Base-by-base conservation (phyloP, 2,113 vertebrate species). In the Daubentonia madagascariensis region DNA sequence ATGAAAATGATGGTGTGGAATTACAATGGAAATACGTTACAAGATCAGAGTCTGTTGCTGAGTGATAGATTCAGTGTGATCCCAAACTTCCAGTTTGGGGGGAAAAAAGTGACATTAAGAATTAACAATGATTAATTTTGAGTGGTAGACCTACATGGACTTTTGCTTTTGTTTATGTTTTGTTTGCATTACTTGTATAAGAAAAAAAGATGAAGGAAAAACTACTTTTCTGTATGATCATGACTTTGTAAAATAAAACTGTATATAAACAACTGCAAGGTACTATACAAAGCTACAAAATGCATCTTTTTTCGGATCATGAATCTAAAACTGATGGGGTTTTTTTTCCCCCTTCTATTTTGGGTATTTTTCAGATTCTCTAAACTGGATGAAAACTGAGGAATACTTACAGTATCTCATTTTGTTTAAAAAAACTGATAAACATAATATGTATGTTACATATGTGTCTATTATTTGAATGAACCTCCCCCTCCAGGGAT, bases 211-310 rank as follows among this genome's bases (percentile, higher is more conserved):
- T 61, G 37, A 80, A 93, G 37, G 63, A 40, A 91, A 97, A 79
- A 75, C 87, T 52, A 50, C 52, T 89, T 89, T 92, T 85, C 23
- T 9, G 5, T 61, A 61, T 11, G 52, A 89, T n/a, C 72, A 5
- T 65, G 83, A 96, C 94, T 96, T 87, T 40, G 73, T 73, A 91
- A 96, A 86, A 70, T 70, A 50, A 94, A 95, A 79, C 85, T 52
- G 28, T 50, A 70, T 37, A 52, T 35, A 68, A 68, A 67, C 83
- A 95, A 86, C 61, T 37, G 30, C 50, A 83, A 88, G 40, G 50
- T 75, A 20, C 32, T 23, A 63, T 43, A 75, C 40, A 63, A 87
- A 54, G 50, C 45, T 30, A 57, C 70, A 68, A 88, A 94, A 87
- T 0, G 13, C 20, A 59, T 40, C 28, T 45, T 65, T 80, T 68